Conservation (phyloP, 35 echinoderm and acorn worm species). For the Hemicentrotus pulcherrimus region DNA sequence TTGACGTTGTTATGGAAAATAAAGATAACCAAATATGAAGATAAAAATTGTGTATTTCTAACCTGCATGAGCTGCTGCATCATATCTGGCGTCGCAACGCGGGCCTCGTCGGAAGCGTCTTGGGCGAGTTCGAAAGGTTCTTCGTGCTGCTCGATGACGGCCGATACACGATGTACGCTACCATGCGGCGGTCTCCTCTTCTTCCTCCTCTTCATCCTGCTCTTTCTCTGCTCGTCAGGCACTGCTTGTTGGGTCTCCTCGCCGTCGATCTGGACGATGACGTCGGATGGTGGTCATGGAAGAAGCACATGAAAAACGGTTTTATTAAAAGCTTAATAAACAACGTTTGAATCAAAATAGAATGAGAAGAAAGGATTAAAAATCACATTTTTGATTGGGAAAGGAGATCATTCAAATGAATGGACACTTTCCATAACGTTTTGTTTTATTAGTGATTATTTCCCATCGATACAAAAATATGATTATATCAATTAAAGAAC, state of each 20-base stretch:
- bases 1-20: no score
- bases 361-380: no score
- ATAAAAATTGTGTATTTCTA: neutral
- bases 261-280: neutral
- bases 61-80: slow-evolving; percentile 81
- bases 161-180: neutral
- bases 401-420: no score
- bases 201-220: neutral
- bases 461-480: no score
- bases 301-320: no score
- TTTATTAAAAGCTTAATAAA: no score
- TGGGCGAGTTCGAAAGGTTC: neutral
- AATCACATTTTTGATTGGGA: no score
- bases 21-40: no score
- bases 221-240: neutral
- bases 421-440: no score
- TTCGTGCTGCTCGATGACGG: neutral
- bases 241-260: neutral
- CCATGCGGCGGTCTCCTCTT: neutral
- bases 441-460: no score
- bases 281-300: neutral
- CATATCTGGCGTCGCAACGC: slow-evolving; percentile 83
- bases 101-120: neutral
- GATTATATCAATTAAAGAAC: no score
- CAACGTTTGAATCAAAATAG: no score